A percentile compares a stretch with the other conserved stretches of the same genome.
These are phyloP conservation scores for Lasioglossum vierecki DNA, from an alignment of 2,888 invertebrate genomes.

Conservation along the genomic window DNA sequence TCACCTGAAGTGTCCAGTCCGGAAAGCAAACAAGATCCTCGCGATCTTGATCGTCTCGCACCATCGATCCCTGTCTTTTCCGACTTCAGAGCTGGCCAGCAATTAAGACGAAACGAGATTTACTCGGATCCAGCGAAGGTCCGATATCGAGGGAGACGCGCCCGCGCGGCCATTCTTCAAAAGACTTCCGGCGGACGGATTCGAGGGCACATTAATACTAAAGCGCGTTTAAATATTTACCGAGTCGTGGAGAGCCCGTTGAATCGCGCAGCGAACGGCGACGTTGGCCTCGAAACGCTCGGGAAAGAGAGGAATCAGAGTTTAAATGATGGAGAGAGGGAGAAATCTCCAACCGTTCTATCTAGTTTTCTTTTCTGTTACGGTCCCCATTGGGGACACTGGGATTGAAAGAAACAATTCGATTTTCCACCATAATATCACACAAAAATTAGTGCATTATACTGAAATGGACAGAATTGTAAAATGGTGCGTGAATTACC, in stretches of 20 bases:
- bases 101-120: constrained; percentile 42
- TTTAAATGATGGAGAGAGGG: background rate
- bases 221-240: constrained; percentile 41
- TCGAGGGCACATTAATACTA: constrained; percentile 20
- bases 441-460: background rate
- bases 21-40: background rate
- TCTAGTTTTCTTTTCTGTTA: background rate
- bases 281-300: background rate
- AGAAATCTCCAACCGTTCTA: background rate
- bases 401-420: background rate
- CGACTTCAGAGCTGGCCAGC: background rate
- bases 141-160: background rate
- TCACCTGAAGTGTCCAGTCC: background rate
- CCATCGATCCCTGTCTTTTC: background rate
- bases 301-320: background rate
- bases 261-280: constrained; percentile 21
- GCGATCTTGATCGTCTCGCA: background rate
- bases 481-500: background rate
- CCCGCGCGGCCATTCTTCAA: background rate
- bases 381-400: background rate
- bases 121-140: background rate
- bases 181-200: constrained; percentile 6
- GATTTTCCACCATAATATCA: background rate
- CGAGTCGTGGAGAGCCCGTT: background rate
- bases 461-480: background rate